Evolutionary conservation across 1,140 invertebrate species (phyloP).

Genomic region (Spodoptera litura): DNA sequence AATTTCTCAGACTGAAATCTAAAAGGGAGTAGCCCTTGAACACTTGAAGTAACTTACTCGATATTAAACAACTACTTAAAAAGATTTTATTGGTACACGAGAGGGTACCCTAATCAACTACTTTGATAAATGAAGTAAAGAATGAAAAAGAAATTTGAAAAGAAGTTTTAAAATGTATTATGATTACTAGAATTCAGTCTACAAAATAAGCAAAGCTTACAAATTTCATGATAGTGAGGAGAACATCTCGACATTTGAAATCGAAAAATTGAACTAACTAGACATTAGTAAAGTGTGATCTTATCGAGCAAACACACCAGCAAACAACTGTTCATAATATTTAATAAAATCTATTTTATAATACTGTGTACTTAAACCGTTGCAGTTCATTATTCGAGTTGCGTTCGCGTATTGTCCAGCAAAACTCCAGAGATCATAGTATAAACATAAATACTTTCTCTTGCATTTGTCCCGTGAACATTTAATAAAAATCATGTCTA

Average conservation of each 20-base stretch:
- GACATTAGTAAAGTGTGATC: not conserved
- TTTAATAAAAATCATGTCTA: conserved; percentile 39
- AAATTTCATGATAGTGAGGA: not conserved
- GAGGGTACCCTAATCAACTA: no score
- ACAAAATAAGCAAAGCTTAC: not conserved
- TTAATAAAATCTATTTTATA: conserved; percentile 44
- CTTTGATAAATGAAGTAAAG: no score
- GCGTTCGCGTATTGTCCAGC: conserved; percentile 28
- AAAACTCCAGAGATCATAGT: conserved; percentile 52
- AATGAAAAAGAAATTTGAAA: no score
- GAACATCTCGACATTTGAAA: not conserved
- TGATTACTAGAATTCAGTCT: conserved; percentile 1
- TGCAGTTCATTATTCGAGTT: conserved; percentile 64
- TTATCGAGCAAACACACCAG: conserved; percentile 31
- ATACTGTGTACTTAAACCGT: conserved; percentile 48
- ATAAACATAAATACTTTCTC: conserved; percentile 52
- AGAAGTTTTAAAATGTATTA: not conserved
- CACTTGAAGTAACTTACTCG: no score
- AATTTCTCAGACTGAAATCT: no score
- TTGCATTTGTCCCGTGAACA: conserved; percentile 45
- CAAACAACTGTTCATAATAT: conserved; percentile 23
- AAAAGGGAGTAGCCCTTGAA: no score
- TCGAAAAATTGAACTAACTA: no score
- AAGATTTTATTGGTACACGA: no score
- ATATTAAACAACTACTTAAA: no score